Conservation (phyloP, 2,888 invertebrate species). For the Euphydryas editha region DNA sequence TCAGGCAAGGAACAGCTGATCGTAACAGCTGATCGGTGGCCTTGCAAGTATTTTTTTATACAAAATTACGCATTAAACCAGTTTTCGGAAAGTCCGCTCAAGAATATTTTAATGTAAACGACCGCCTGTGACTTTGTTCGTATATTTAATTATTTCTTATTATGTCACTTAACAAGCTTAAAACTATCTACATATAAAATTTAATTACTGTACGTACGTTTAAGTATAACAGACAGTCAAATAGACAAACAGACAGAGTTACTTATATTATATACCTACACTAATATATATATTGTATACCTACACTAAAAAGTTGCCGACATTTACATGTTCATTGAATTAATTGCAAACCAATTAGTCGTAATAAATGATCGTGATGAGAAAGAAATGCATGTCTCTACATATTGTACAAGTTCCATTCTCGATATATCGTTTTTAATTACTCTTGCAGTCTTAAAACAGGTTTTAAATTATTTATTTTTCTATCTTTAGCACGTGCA, state of each 20-base stretch:
- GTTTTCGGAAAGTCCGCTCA: conserved; percentile 6
- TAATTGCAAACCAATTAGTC: conserved; percentile 7
- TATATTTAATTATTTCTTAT: too few species aligned
- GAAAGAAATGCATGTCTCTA: neutral
- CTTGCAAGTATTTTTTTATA: conserved; percentile 30
- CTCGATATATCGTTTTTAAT: too few species aligned
- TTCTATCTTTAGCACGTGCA: too few species aligned
- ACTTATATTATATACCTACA: too few species aligned
- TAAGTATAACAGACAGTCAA: too few species aligned
- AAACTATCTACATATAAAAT: too few species aligned
- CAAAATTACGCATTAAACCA: conserved; percentile 23
- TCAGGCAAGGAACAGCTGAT: neutral
- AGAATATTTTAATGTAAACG: neutral
- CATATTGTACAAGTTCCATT: neutral
- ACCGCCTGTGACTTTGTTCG: too few species aligned
- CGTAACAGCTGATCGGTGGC: conserved; percentile 36
- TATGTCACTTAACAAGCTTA: too few species aligned
- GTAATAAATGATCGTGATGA: neutral
- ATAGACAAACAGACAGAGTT: too few species aligned
- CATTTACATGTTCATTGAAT: conserved; percentile 1
- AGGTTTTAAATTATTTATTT: too few species aligned
- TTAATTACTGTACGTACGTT: too few species aligned
- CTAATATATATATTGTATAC: too few species aligned
- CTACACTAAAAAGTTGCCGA: neutral
- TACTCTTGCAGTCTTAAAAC: neutral